phyloP scores from a whole-genome alignment of 2,888 invertebrate species.

The Cephonodes hylas region DNA sequence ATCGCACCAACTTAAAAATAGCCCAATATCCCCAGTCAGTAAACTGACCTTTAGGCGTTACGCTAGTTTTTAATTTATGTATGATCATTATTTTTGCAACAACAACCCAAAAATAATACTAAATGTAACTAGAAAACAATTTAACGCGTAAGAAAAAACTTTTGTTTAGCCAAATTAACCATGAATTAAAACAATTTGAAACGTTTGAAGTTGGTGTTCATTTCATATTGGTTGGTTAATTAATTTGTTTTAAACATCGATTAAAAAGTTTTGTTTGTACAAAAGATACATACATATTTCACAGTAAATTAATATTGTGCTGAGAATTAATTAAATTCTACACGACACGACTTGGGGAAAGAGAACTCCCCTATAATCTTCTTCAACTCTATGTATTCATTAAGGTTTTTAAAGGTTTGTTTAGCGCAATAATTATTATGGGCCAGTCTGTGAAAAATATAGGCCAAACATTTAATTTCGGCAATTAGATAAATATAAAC shows the following conservation, averaged over 20 bases:
- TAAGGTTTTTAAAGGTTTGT: too few relatives aligned
- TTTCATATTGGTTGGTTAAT: slow-evolving; percentile 10
- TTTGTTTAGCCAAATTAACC: background rate
- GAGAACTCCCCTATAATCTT: too few relatives aligned
- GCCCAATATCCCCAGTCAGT: too few relatives aligned
- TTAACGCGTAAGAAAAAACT: background rate
- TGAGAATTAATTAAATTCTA: slow-evolving; percentile 10
- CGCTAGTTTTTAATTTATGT: too few relatives aligned
- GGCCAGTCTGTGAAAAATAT: too few relatives aligned
- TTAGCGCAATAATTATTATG: too few relatives aligned
- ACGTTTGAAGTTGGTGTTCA: slow-evolving; percentile 2
- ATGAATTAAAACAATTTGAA: background rate
- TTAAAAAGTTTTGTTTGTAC: slow-evolving; percentile 15
- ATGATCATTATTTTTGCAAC: too few relatives aligned
- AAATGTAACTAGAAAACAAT: background rate
- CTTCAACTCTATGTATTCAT: too few relatives aligned
- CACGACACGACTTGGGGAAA: slow-evolving; percentile 1
- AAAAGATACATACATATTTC: background rate
- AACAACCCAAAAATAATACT: background rate
- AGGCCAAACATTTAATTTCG: too few relatives aligned
- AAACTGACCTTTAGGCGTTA: too few relatives aligned
- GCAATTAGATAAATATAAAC: too few relatives aligned
- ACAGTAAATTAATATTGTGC: slow-evolving; percentile 10
- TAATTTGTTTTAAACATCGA: slow-evolving; percentile 12
- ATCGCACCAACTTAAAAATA: too few relatives aligned